phyloP scores from a whole-genome alignment of 2,797 vertebrate genomes.

The Eleutherodactylus coqui region DNA sequence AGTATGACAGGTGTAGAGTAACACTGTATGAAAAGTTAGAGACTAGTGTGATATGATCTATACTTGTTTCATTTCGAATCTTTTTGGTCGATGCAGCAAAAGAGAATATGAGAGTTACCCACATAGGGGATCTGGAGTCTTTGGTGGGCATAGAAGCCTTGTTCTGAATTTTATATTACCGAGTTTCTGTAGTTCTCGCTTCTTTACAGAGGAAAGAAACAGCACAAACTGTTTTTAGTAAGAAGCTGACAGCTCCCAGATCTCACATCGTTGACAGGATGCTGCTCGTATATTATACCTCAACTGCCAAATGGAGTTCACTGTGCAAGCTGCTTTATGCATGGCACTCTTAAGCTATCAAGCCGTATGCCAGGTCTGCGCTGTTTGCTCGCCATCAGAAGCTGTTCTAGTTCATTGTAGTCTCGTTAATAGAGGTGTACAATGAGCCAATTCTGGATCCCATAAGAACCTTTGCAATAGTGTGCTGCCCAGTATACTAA shows the following conservation, averaged over 20 bases:
- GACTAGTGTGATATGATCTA: background rate
- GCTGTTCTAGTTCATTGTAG: background rate
- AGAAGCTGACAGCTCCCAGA: slow-evolving; percentile 1
- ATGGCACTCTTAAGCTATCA: background rate
- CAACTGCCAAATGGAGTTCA: background rate
- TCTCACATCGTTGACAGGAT: background rate
- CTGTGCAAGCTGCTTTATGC: slow-evolving; percentile 8
- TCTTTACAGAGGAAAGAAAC: background rate
- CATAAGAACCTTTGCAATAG: background rate
- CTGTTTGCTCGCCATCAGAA: background rate
- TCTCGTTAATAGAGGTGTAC: background rate
- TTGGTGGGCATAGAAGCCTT: background rate
- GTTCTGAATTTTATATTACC: background rate
- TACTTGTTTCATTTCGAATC: too few species aligned
- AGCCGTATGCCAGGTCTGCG: background rate
- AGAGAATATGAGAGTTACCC: background rate
- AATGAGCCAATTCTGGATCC: background rate
- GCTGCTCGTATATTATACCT: background rate
- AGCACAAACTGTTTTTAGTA: slow-evolving; percentile 8
- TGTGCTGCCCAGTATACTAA: background rate
- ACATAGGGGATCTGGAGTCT: background rate
- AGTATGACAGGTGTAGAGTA: background rate
- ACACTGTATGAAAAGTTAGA: background rate
- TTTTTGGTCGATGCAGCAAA: background rate
- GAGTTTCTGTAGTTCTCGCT: background rate